These are phyloP conservation scores for Decapterus maruadsi DNA, from an alignment of 2,797 vertebrate genomes.

Conservation along the genomic window DNA sequence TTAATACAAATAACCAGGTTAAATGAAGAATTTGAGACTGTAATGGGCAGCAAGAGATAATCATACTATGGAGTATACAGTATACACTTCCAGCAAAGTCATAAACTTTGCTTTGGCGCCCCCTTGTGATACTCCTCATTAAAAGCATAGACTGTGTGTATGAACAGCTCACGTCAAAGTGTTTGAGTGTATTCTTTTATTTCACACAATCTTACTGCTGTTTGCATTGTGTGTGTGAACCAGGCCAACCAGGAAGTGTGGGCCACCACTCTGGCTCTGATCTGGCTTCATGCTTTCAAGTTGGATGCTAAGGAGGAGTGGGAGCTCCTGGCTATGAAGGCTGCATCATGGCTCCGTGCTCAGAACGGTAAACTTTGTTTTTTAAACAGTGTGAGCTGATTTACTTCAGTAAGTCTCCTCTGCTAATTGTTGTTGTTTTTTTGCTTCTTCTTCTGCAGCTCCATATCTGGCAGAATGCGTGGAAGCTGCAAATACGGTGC, in stretches of 20 bases:
- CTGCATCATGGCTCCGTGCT: slow-evolving; percentile 79
- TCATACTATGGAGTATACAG: too few relatives aligned
- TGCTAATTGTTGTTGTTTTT: neutral
- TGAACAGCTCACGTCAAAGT: neutral
- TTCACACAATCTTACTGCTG: neutral
- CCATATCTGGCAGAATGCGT: slow-evolving; percentile 4
- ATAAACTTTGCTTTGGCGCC: neutral
- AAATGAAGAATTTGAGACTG: too few relatives aligned
- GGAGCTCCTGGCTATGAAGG: slow-evolving; percentile 87
- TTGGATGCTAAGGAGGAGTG: slow-evolving; percentile 82
- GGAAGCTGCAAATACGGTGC: slow-evolving; percentile 47
- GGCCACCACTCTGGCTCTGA: slow-evolving; percentile 48
- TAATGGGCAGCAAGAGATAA: too few relatives aligned
- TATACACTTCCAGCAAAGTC: too few relatives aligned
- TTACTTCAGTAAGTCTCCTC: too few relatives aligned
- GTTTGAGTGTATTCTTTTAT: neutral
- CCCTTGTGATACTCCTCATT: neutral
- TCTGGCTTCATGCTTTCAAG: slow-evolving; percentile 85
- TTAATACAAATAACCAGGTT: too few relatives aligned
- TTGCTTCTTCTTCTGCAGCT: slow-evolving; percentile 40
- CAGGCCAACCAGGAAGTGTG: slow-evolving; percentile 56
- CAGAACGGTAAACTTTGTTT: slow-evolving; percentile 77
- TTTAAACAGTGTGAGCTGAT: neutral
- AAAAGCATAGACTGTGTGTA: neutral
- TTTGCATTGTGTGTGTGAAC: slow-evolving; percentile 21